Conservation (phyloP, 1,140 invertebrate genomes). For the Dolichoris vasculosae region DNA sequence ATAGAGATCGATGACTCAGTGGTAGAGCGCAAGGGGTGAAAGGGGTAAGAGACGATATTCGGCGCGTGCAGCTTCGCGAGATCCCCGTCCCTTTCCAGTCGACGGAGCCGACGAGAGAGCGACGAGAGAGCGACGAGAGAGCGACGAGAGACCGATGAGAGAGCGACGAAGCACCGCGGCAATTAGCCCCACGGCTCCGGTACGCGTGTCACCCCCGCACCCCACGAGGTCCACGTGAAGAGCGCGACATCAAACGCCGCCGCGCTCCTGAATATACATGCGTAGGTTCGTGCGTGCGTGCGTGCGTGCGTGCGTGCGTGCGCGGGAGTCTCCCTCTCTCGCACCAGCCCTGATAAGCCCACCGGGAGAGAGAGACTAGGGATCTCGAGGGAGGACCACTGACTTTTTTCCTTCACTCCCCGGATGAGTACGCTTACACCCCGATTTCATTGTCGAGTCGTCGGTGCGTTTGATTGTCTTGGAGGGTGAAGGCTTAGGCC, state of each 20-base stretch:
- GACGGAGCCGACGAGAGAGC: conserved; percentile 56
- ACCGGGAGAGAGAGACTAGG: not conserved
- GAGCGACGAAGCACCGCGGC: not conserved
- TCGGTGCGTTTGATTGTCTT: not conserved
- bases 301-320: not conserved
- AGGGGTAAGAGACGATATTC: conserved; percentile 28
- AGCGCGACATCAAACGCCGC: conserved; percentile 39
- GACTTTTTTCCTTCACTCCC: not conserved
- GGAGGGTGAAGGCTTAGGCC: not conserved
- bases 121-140: conserved; percentile 45
- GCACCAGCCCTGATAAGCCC: not conserved
- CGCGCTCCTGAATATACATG: conserved; percentile 22
- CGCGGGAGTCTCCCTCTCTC: no score
- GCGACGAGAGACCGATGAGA: conserved; percentile 39
- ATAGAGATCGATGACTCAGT: conserved; percentile 16
- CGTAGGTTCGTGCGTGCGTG: not conserved
- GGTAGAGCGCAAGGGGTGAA: not conserved
- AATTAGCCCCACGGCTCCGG: conserved; percentile 49
- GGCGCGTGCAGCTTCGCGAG: conserved; percentile 34
- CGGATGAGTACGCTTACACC: no score
- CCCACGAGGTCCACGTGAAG: conserved; percentile 25
- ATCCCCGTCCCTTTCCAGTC: conserved; percentile 56
- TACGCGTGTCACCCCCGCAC: conserved; percentile 9
- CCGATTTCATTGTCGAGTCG: not conserved
- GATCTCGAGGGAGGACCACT: not conserved